Base-by-base conservation (phyloP, 2,113 vertebrate genomes). In the Chroicocephalus ridibundus region DNA sequence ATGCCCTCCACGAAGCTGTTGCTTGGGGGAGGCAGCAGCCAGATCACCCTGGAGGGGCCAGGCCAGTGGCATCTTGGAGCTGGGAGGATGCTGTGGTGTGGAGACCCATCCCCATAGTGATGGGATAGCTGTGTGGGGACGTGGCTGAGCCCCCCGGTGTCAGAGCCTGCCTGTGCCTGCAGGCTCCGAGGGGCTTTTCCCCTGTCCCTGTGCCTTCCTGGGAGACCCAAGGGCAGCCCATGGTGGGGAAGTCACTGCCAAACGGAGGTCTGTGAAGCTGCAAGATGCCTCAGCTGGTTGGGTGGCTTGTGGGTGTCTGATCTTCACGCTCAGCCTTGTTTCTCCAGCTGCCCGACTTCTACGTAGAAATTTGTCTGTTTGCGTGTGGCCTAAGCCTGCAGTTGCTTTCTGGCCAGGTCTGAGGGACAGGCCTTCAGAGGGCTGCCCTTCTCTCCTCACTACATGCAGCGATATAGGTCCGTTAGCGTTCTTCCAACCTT, bases 391-490 rank as follows among this genome's bases (percentile, higher is more conserved):
- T 47, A 18, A 81, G 36, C 77, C 27, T 68, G 54, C 62, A 69
- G 15, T 20, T 74, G 49, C 34, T 10, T 66, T 42, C 75, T 81
- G 64, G 7, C 22, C 14, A 6, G 11, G 54, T 65, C 62, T 80
- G 52, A 47, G 17, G 65, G 27, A 15, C 58, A 2, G 2, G 34
- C 13, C 21, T 82, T 62, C 12, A 6, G 42, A 46, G 26, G 17
- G 15, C 40, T 44, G 40, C 61, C 18, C 46, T 71, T 10, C 6
- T 75, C 38, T 76, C 36, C 60, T 46, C 2, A 1, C 70, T 55
- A 11, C 22, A 11, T 1, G 0, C 26, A 58, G 61, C 2, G 1
- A 1, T 6, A n/a, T 26, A 19, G 12, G 9, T 54, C 10, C 4
- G 2, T 47, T 52, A 5, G 34, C 52, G 16, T 9, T 49, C 10